Conservation (phyloP, 2,797 vertebrate species). For the Syngnathus acus region DNA sequence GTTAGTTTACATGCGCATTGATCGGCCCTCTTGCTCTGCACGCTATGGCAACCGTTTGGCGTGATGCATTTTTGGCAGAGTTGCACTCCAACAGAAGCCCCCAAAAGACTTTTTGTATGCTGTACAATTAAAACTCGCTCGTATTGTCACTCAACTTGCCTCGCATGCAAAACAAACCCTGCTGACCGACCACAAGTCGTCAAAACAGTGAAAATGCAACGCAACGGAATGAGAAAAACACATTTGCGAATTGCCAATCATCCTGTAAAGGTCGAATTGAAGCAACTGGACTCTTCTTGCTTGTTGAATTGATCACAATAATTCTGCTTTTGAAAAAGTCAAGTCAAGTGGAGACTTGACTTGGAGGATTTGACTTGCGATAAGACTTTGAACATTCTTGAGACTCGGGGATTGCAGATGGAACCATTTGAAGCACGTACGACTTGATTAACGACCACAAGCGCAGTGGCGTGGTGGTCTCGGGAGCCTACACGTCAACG, state of each 20-base stretch:
- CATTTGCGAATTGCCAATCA: too few relatives aligned
- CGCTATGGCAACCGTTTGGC: constrained; percentile 24
- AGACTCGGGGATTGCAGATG: not conserved
- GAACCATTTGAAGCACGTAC: not conserved
- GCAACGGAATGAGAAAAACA: too few relatives aligned
- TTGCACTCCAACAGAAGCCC: not conserved
- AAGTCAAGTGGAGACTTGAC: too few relatives aligned
- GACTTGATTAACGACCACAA: not conserved
- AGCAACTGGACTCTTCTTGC: too few relatives aligned
- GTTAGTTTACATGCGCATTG: constrained; percentile 10
- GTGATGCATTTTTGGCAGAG: not conserved
- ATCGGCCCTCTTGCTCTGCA: constrained; percentile 5
- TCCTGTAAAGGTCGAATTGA: too few relatives aligned
- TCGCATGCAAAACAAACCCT: not conserved
- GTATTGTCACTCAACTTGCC: not conserved
- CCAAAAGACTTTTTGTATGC: too few relatives aligned
- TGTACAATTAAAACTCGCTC: too few relatives aligned
- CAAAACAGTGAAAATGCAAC: too few relatives aligned
- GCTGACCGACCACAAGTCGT: not conserved
- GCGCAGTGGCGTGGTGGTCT: not conserved
- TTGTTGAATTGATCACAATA: too few relatives aligned
- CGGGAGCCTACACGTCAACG: not conserved
- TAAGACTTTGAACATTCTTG: not conserved
- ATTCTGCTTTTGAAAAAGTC: too few relatives aligned
- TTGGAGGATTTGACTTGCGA: too few relatives aligned